Evolutionary conservation across 2,797 vertebrate species (phyloP).

Genomic region (Echeneis naucrates): DNA sequence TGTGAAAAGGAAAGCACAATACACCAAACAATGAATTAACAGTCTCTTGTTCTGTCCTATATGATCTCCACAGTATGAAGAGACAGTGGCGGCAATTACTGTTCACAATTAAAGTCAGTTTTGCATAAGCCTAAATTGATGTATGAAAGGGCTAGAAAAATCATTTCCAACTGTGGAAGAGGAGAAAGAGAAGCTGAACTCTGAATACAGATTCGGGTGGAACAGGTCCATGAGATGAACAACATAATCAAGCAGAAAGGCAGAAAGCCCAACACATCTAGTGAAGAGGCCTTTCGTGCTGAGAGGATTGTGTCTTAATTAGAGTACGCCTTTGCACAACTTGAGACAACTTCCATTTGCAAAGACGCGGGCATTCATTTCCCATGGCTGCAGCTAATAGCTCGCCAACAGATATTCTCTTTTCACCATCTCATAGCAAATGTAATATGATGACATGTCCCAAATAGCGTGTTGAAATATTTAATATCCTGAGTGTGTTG

Average conservation of each 20-base stretch:
- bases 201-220: slow-evolving; percentile 66
- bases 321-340: slow-evolving; percentile 58
- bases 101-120: slow-evolving; percentile 53
- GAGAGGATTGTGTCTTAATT: slow-evolving; percentile 61
- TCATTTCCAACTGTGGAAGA: slow-evolving; percentile 47
- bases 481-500: slow-evolving; percentile 24
- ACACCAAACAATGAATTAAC: slow-evolving; percentile 15
- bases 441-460: slow-evolving; percentile 20
- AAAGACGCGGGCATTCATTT: slow-evolving; percentile 50
- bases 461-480: slow-evolving; percentile 41
- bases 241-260: slow-evolving; percentile 61
- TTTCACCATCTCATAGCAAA: slow-evolving; percentile 26
- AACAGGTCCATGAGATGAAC: slow-evolving; percentile 49
- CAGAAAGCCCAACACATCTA: slow-evolving; percentile 51
- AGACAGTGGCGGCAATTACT: slow-evolving; percentile 35
- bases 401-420: slow-evolving; percentile 35
- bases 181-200: slow-evolving; percentile 30
- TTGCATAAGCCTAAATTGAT: slow-evolving; percentile 31
- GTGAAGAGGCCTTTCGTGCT: slow-evolving; percentile 54
- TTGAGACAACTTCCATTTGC: slow-evolving; percentile 52
- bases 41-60: slow-evolving; percentile 11
- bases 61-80: slow-evolving; percentile 50
- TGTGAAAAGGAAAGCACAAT: slow-evolving; percentile 6
- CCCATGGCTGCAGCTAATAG: slow-evolving; percentile 38
- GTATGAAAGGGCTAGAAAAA: slow-evolving; percentile 42